phyloP scores from a whole-genome alignment of 2,888 invertebrate species.

The Lochmaea capreae region DNA sequence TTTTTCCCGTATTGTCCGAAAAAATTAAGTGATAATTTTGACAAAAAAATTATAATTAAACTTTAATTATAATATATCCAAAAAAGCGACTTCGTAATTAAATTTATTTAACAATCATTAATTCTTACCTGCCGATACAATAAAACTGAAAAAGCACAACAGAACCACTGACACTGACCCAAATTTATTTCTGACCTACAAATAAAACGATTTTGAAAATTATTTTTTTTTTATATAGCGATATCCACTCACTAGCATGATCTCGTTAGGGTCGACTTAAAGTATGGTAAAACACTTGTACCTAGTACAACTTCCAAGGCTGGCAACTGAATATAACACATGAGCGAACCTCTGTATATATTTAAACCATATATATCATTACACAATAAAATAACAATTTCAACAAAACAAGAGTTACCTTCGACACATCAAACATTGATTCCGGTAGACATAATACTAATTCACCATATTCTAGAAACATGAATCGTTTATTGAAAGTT shows the following conservation, averaged over 20 bases:
- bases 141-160: constrained; percentile 34
- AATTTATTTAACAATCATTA: neutral
- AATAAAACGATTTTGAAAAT: constrained; percentile 19
- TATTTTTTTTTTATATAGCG: constrained; percentile 20
- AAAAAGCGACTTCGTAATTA: too few species aligned
- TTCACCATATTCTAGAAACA: constrained; percentile 6
- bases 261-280: constrained; percentile 35
- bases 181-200: constrained; percentile 23
- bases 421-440: constrained; percentile 26
- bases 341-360: constrained; percentile 50
- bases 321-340: constrained; percentile 54
- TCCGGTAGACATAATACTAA: constrained; percentile 18
- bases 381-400: constrained; percentile 41
- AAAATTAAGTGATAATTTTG: too few species aligned
- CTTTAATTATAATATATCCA: too few species aligned
- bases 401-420: constrained; percentile 37
- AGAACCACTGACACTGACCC: constrained; percentile 16
- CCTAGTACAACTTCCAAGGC: constrained; percentile 54
- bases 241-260: constrained; percentile 39
- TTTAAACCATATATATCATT: constrained; percentile 44
- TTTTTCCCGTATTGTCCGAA: too few species aligned
- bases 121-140: constrained; percentile 34
- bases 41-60: too few species aligned
- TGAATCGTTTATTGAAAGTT: neutral
- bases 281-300: constrained; percentile 42